Conservation (phyloP, 2,888 invertebrate genomes). For the Ariolimax columbianus region DNA sequence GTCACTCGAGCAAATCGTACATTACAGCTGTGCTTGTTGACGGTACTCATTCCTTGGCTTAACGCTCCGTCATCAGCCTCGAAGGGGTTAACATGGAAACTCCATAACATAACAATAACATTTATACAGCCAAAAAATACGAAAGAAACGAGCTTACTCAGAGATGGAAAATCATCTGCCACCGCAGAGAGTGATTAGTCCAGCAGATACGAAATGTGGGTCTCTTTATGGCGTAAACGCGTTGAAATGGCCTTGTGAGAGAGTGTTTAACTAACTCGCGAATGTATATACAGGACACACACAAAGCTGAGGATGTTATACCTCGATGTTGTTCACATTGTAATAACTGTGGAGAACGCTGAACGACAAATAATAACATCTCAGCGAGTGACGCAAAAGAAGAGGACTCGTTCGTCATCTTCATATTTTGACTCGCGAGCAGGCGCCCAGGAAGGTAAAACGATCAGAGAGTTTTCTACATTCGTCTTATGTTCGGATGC, state of each 20-base stretch:
- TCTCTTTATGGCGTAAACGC: constrained; percentile 34
- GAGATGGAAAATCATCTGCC: neutral
- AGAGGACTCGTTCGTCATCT: constrained; percentile 36
- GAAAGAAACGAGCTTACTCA: neutral
- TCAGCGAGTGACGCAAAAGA: neutral
- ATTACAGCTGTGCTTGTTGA: constrained; percentile 9
- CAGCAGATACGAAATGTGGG: constrained; percentile 12
- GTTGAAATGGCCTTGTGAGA: constrained; percentile 21
- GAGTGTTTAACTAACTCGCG: constrained; percentile 18
- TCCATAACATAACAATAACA: constrained; percentile 22
- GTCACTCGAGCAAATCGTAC: constrained; percentile 1
- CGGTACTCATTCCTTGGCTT: neutral
- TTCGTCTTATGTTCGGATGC: constrained; percentile 11
- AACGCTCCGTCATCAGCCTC: constrained; percentile 27
- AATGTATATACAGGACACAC: constrained; percentile 23
- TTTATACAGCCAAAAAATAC: constrained; percentile 28
- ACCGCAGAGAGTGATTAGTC: neutral
- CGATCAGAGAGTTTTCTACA: neutral
- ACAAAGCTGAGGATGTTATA: neutral
- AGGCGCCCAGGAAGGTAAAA: neutral
- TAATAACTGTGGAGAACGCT: constrained; percentile 37
- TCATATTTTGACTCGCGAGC: constrained; percentile 34
- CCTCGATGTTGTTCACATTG: neutral
- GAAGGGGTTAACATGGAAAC: constrained; percentile 12
- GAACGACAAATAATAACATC: constrained; percentile 30